Evolutionary conservation across 2,113 vertebrate genomes (phyloP).

Genomic region (Motacilla tschutschensis): DNA sequence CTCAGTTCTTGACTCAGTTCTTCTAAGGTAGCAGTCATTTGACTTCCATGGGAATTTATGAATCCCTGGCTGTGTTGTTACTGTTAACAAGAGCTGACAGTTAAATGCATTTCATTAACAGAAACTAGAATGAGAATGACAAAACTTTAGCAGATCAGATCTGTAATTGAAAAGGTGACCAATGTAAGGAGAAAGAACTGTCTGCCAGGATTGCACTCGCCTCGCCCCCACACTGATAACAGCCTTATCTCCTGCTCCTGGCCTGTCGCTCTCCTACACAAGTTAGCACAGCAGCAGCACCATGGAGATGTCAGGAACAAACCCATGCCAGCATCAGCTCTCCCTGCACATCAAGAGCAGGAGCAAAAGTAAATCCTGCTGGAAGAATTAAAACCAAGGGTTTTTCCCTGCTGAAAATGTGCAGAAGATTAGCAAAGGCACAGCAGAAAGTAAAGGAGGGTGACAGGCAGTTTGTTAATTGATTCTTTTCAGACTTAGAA

Average conservation of each 20-base stretch:
- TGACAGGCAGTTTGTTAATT: conserved; percentile 8
- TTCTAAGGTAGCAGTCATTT: conserved; percentile 30
- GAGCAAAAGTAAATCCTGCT: not conserved
- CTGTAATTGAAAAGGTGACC: conserved; percentile 60
- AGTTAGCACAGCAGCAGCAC: not conserved
- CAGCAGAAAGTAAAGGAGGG: not conserved
- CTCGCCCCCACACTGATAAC: not conserved
- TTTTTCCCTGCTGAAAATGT: not conserved
- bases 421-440: not conserved
- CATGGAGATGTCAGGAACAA: conserved; percentile 19
- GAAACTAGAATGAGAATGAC: conserved; percentile 51
- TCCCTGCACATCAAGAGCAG: not conserved
- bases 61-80: conserved; percentile 1
- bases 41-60: conserved; percentile 48
- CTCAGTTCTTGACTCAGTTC: not conserved
- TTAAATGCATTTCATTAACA: conserved; percentile 64
- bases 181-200: conserved; percentile 10
- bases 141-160: conserved; percentile 44
- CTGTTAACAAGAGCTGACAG: conserved; percentile 53
- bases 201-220: not conserved
- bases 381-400: not conserved
- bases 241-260: not conserved
- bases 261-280: not conserved
- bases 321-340: not conserved
- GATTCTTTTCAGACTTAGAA: not conserved